phyloP scores from a whole-genome alignment of 2,797 vertebrate species.

The Ctenopoma kingsleyae region DNA sequence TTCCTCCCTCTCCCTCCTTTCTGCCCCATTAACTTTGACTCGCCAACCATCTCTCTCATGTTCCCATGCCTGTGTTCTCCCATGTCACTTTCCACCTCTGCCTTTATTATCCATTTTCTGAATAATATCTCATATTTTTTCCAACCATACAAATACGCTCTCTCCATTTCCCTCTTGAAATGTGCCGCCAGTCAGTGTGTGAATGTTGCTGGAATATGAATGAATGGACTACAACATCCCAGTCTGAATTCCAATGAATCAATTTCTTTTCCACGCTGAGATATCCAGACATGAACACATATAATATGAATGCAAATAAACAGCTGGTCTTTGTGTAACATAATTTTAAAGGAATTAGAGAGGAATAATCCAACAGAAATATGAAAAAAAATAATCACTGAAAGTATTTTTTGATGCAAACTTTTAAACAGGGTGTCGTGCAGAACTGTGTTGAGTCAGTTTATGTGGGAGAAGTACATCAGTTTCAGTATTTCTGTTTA shows the following conservation, averaged over 20 bases:
- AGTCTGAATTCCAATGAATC: conserved; percentile 13
- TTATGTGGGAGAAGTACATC: conserved; percentile 17
- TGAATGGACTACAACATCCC: conserved; percentile 18
- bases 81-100: conserved; percentile 6
- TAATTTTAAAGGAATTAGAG: neutral
- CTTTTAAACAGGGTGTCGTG: neutral
- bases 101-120: neutral
- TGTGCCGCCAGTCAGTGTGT: neutral
- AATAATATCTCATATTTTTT: conserved; percentile 13
- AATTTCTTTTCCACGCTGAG: neutral
- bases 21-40: conserved; percentile 22
- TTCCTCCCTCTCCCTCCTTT: conserved; percentile 9
- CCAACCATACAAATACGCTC: conserved; percentile 9
- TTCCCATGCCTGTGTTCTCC: neutral
- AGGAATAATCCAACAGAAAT: neutral
- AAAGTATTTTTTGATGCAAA: too few relatives aligned
- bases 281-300: conserved; percentile 2
- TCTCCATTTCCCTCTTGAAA: conserved; percentile 15
- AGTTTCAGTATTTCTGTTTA: conserved; percentile 32
- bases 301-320: conserved; percentile 8
- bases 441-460: neutral
- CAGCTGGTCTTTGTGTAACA: neutral
- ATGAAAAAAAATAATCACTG: too few relatives aligned
- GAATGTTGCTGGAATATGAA: conserved; percentile 47
- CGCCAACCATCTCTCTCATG: neutral